Base-by-base conservation (phyloP, 2,888 invertebrate genomes). In the Diarsia dahlii region DNA sequence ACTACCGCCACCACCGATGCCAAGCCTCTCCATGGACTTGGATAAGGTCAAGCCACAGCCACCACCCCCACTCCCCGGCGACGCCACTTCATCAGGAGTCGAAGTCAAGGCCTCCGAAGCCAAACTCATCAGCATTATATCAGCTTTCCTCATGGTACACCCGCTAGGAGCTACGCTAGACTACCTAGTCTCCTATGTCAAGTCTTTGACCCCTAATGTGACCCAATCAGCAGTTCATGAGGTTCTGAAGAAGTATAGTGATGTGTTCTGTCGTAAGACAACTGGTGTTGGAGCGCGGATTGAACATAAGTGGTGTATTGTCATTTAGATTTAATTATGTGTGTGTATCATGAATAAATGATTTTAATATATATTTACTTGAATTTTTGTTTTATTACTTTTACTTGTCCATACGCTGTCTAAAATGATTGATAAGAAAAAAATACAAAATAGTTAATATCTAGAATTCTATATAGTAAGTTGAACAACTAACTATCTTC, bases 61-160 rank as follows among this genome's bases (percentile, higher is more conserved):
- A 0, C 90, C 90, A 0, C 90, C 46, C 0, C 79, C 85, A 0
- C 88, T 90, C 1, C 89, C 91, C 8, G 90, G 91, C 39, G 81
- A 85, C 13, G 45, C 87, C 54, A 76, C 88, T 3, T 88, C 88
- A 6, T 84, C 90, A 20, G 39, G 84, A 8, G 87, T 91, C 0
- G 86, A 90, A 10, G 89, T 88, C 34, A 70, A 68, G 3, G 65
- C 91, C 6, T 90, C 92, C 12, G 95, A 95, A 74, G 95, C 94
- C 8, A 95, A 94, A 79, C 92, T 95, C 65, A 94, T 95, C 87
- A 94, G 95, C 76, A 89, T 95, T n/a, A 76, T 95, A 45, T 94
- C 95, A 10, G 92, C 95, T 2, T 95, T 95, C 90, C 92, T 95
- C 1, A 90, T 95, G 88, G 94, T 94, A 0, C 95, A 95, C 74